Evolutionary conservation across 1,140 invertebrate species (phyloP).

Genomic region (Hydropsyche tenuis): DNA sequence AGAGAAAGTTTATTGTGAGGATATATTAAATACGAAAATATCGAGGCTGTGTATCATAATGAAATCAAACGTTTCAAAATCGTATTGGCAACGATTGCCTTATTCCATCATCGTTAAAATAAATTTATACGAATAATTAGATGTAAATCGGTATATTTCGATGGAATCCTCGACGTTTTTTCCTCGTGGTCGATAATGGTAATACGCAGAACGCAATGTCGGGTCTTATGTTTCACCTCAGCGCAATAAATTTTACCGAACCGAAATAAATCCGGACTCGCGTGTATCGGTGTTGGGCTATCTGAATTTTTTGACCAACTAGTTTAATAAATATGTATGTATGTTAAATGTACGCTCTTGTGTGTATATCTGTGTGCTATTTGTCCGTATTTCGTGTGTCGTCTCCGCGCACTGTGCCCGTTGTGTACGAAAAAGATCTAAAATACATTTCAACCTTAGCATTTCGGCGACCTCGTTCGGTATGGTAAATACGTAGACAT

Average conservation of each 20-base stretch:
- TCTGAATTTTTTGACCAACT: neutral
- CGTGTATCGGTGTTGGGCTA: slow-evolving; percentile 6
- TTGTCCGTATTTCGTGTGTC: neutral
- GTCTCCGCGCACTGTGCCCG: neutral
- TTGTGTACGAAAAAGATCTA: neutral
- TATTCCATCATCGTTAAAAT: slow-evolving; percentile 3
- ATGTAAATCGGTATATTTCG: slow-evolving; percentile 7
- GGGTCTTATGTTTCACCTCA: slow-evolving; percentile 25
- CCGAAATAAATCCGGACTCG: slow-evolving; percentile 18
- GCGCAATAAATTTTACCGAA: slow-evolving; percentile 15
- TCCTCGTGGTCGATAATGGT: neutral
- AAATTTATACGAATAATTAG: slow-evolving; percentile 16
- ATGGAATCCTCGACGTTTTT: neutral
- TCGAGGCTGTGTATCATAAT: neutral
- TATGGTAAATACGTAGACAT: slow-evolving; percentile 37
- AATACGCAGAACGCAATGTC: slow-evolving; percentile 26
- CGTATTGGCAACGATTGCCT: slow-evolving; percentile 2
- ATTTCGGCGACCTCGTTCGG: slow-evolving; percentile 43
- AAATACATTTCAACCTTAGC: slow-evolving; percentile 38
- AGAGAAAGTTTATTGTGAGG: too few species aligned
- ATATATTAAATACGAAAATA: too few species aligned
- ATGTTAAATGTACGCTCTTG: neutral
- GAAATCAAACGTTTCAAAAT: neutral
- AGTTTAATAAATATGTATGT: slow-evolving; percentile 4
- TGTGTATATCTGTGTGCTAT: neutral